These are phyloP conservation scores for Ailurus styani DNA, from an alignment of 2,113 vertebrate species.

Conservation along the genomic window DNA sequence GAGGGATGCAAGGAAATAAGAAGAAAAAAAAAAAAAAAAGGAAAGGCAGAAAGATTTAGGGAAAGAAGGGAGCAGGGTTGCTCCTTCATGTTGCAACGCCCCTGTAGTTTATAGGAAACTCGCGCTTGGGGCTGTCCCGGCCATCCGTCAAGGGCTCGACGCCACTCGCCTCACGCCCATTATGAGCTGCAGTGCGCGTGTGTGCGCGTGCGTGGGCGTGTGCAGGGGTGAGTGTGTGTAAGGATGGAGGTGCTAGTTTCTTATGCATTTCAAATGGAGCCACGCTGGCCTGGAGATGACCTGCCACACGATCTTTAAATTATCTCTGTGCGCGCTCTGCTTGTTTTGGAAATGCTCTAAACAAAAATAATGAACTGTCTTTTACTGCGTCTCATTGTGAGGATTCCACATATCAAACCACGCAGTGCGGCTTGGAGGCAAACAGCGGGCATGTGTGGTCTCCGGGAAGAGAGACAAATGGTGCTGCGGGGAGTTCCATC, in stretches of 20 bases:
- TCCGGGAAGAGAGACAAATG: slow-evolving; percentile 88
- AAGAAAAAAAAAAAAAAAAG: not conserved
- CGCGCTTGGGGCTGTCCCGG: slow-evolving; percentile 46
- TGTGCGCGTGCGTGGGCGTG: rapidly evolving
- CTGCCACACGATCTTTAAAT: slow-evolving; percentile 82
- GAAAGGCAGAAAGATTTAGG: slow-evolving; percentile 63
- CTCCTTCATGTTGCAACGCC: slow-evolving; percentile 68
- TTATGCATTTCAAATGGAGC: slow-evolving; percentile 82
- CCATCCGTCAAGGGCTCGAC: slow-evolving; percentile 83
- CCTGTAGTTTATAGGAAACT: slow-evolving; percentile 28
- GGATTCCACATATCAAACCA: slow-evolving; percentile 85
- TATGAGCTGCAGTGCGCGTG: slow-evolving; percentile 70
- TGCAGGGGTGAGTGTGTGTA: not conserved
- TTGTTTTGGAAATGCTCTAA: slow-evolving; percentile 87
- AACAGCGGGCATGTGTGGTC: slow-evolving; percentile 84
- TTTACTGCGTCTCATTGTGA: slow-evolving; percentile 90
- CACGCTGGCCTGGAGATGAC: slow-evolving; percentile 85
- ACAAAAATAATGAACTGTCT: slow-evolving; percentile 90
- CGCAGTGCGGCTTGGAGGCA: slow-evolving; percentile 84
- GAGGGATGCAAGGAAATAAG: slow-evolving; percentile 13
- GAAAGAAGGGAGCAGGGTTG: slow-evolving; percentile 47
- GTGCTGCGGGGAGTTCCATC: slow-evolving; percentile 84
- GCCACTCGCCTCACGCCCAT: slow-evolving; percentile 84
- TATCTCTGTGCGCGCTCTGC: slow-evolving; percentile 80
- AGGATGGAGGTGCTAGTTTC: slow-evolving; percentile 63